Conservation (phyloP, 2,888 invertebrate genomes). For the Apantesis nais region DNA sequence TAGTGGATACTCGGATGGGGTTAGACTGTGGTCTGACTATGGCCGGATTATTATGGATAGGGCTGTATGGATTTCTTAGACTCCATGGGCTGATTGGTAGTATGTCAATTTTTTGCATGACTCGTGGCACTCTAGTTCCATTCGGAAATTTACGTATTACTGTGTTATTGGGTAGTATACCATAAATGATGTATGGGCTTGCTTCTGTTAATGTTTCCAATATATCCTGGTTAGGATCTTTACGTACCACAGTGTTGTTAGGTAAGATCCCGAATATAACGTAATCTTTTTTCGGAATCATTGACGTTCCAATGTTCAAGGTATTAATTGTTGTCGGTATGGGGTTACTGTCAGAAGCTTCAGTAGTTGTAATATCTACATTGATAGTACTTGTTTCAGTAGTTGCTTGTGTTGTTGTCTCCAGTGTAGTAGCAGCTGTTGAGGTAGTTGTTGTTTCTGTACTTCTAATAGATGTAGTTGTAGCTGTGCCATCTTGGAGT, state of each 20-base stretch:
- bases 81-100: constrained; percentile 86
- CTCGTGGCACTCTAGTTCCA: constrained; percentile 91
- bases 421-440: constrained; percentile 49
- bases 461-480: constrained; percentile 26
- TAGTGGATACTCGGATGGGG: constrained; percentile 88
- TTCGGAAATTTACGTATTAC: constrained; percentile 92
- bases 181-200: constrained; percentile 90
- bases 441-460: constrained; percentile 47
- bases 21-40: constrained; percentile 85
- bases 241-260: constrained; percentile 92
- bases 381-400: constrained; percentile 52
- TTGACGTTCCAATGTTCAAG: constrained; percentile 56
- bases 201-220: constrained; percentile 89
- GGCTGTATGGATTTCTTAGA: constrained; percentile 87
- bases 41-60: constrained; percentile 85
- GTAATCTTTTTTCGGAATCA: constrained; percentile 88
- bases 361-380: constrained; percentile 50
- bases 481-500: constrained; percentile 32
- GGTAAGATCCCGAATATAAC: constrained; percentile 91
- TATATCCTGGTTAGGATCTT: constrained; percentile 88
- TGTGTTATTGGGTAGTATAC: constrained; percentile 92
- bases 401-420: constrained; percentile 55
- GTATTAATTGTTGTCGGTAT: constrained; percentile 59
- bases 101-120: constrained; percentile 85
- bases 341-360: constrained; percentile 52